Conservation (phyloP, 2,113 vertebrate species). For the Octodon degus region DNA sequence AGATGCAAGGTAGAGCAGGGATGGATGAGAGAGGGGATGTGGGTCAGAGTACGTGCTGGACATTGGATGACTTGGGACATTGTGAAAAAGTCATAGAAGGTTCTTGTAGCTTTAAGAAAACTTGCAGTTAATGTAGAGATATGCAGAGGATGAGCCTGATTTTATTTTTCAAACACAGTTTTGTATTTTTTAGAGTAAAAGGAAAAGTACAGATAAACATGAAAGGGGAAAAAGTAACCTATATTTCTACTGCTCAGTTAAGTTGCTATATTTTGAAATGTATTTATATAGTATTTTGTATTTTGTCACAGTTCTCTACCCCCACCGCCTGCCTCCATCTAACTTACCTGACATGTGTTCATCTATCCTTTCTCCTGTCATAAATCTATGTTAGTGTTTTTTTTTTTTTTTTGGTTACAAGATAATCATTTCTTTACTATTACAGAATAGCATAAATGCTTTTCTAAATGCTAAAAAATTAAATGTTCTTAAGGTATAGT, state of each 20-base stretch:
- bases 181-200: not conserved
- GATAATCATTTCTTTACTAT: not conserved
- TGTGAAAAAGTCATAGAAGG: not conserved
- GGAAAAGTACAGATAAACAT: not conserved
- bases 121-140: fast-evolving
- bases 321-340: not conserved
- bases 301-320: not conserved
- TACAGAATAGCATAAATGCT: not conserved
- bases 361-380: not conserved
- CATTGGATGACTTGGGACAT: not conserved
- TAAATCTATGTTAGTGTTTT: too few species aligned
- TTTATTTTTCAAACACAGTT: not conserved
- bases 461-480: not conserved
- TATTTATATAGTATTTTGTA: not conserved
- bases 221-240: not conserved
- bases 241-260: not conserved
- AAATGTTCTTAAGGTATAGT: not conserved
- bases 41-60: not conserved
- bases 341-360: not conserved
- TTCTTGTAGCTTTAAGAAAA: not conserved
- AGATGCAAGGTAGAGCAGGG: fast-evolving
- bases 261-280: not conserved
- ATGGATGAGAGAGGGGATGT: fast-evolving
- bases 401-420: not conserved
- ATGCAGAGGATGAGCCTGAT: fast-evolving